phyloP scores from a whole-genome alignment of 2,797 vertebrate species.

The Tangara arthus region DNA sequence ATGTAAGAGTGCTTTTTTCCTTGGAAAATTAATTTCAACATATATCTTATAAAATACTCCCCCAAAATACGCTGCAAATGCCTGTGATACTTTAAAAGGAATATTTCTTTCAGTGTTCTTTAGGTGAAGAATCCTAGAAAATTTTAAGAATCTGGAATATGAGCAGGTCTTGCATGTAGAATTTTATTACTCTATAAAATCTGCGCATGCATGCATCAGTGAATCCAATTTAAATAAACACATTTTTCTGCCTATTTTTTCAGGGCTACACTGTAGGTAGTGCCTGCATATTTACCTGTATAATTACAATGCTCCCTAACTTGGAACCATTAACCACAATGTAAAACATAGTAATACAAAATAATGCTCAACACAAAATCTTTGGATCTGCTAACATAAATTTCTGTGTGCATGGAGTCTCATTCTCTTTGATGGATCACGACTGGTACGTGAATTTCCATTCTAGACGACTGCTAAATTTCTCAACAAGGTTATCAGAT shows the following conservation, averaged over 20 bases:
- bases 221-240: background rate
- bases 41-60: background rate
- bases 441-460: background rate
- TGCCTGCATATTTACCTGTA: background rate
- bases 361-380: background rate
- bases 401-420: background rate
- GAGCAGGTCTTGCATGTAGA: background rate
- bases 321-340: background rate
- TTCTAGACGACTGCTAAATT: background rate
- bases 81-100: background rate
- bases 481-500: background rate
- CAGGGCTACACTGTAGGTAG: background rate
- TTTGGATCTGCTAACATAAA: background rate
- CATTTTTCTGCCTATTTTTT: background rate
- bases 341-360: background rate
- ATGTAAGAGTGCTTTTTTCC: background rate
- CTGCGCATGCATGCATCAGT: background rate
- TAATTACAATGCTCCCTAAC: background rate
- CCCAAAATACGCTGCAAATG: background rate
- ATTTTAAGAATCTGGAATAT: background rate
- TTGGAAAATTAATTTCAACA: background rate
- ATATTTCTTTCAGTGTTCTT: background rate
- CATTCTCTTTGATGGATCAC: background rate
- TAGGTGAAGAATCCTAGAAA: background rate
- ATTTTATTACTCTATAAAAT: background rate